These are phyloP conservation scores for Dryomyza anilis DNA, from an alignment of 2,888 invertebrate genomes.

Conservation along the genomic window DNA sequence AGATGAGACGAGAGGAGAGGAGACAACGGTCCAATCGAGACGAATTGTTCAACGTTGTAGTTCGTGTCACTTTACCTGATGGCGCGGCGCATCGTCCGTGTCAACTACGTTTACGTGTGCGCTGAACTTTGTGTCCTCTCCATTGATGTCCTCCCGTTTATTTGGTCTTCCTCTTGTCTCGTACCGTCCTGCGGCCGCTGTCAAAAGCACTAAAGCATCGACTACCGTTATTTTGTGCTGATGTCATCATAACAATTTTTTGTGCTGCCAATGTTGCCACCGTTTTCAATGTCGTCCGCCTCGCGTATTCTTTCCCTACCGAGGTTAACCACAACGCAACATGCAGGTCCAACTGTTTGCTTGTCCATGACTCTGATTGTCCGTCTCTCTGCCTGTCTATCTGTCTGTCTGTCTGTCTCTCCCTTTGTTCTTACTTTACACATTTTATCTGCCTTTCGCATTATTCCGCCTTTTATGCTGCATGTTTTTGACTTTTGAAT, in stretches of 20 bases:
- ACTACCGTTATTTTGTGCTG: neutral
- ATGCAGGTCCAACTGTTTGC: neutral
- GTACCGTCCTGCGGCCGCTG: no score
- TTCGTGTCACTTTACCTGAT: neutral
- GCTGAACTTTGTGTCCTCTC: neutral
- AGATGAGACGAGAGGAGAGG: neutral
- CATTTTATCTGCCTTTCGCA: constrained; percentile 34
- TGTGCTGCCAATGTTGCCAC: constrained; percentile 14
- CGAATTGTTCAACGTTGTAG: neutral
- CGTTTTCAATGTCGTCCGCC: neutral
- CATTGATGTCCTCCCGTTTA: neutral
- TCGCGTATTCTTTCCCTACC: no score
- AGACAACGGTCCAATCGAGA: neutral
- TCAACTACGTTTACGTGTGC: no score
- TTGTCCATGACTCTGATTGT: neutral
- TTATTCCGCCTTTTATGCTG: neutral
- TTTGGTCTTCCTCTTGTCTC: neutral
- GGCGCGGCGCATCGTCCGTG: no score
- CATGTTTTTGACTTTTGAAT: neutral
- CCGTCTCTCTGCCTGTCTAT: constrained; percentile 6
- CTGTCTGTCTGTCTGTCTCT: constrained; percentile 19
- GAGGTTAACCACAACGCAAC: no score
- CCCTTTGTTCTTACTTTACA: constrained; percentile 27
- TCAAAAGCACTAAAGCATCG: neutral
- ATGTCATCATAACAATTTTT: neutral